Percentiles rank a stretch among this genome's conserved stretches.
Evolutionary conservation across 2,797 vertebrate genomes (phyloP).

Genomic region (Pangasius macronema): DNA sequence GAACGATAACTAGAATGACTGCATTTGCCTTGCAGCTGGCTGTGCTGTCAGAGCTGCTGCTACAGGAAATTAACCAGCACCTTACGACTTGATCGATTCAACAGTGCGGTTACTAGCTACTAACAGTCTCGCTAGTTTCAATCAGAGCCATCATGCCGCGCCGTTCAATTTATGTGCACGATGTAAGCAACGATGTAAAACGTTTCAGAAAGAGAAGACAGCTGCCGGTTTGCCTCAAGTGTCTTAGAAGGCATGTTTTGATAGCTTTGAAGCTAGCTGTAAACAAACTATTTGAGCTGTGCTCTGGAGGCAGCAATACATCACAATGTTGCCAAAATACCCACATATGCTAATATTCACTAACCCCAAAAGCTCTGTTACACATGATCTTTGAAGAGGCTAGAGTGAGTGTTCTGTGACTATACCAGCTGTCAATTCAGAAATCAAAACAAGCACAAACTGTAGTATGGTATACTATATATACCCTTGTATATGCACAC

Average conservation of each 20-base stretch:
- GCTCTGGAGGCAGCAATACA: background rate
- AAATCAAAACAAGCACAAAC: background rate
- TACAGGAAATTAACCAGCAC: background rate
- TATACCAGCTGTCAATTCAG: background rate
- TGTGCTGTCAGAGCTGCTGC: background rate
- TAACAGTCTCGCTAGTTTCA: background rate
- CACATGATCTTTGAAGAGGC: background rate
- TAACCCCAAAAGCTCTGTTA: background rate
- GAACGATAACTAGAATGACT: background rate
- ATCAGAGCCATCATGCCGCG: background rate
- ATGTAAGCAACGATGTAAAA: background rate
- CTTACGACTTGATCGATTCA: background rate
- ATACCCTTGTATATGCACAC: background rate
- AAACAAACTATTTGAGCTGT: background rate
- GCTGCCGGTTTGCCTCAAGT: background rate
- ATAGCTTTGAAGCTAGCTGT: background rate
- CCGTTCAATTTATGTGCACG: too few species aligned
- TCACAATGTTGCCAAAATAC: background rate
- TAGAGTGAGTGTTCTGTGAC: background rate
- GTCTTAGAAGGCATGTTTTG: slow-evolving; percentile 4
- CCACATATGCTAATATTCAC: slow-evolving; percentile 1
- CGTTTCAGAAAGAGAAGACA: background rate
- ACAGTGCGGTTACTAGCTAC: background rate
- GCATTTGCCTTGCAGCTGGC: background rate
- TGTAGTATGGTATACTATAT: background rate